phyloP scores from a whole-genome alignment of 2,888 invertebrate genomes.

The Monochamus alternatus region DNA sequence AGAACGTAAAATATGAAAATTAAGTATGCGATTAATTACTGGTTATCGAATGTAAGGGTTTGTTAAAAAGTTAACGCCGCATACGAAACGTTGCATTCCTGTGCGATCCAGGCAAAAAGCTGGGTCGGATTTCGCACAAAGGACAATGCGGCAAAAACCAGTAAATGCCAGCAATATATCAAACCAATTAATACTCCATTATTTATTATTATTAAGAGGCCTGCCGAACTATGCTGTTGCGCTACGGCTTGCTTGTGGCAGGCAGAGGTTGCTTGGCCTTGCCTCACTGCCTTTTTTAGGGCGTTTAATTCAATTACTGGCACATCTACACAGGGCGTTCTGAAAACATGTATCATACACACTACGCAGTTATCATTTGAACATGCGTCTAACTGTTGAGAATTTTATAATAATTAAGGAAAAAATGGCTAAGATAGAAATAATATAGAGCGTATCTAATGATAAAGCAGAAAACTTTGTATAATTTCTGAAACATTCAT shows the following conservation, averaged over 20 bases:
- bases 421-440: too few species aligned
- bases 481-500: too few species aligned
- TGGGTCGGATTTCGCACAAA: constrained; percentile 67
- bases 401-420: too few species aligned
- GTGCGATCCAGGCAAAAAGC: constrained; percentile 64
- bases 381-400: too few species aligned
- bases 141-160: constrained; percentile 67
- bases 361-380: too few species aligned
- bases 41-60: constrained; percentile 46
- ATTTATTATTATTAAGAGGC: constrained; percentile 69
- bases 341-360: too few species aligned
- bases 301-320: constrained; percentile 36
- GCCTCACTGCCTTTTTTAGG: constrained; percentile 36
- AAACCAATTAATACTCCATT: constrained; percentile 71
- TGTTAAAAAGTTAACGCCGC: constrained; percentile 62
- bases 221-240: constrained; percentile 65
- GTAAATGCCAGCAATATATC: constrained; percentile 69
- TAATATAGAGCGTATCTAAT: too few species aligned
- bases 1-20: background rate
- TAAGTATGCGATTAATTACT: constrained; percentile 38
- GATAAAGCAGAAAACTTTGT: too few species aligned
- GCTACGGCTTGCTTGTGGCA: constrained; percentile 35
- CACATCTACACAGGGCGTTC: too few species aligned
- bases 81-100: constrained; percentile 64
- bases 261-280: constrained; percentile 49